phyloP scores from a whole-genome alignment of 2,113 vertebrate genomes.

The Regulus satrapa region DNA sequence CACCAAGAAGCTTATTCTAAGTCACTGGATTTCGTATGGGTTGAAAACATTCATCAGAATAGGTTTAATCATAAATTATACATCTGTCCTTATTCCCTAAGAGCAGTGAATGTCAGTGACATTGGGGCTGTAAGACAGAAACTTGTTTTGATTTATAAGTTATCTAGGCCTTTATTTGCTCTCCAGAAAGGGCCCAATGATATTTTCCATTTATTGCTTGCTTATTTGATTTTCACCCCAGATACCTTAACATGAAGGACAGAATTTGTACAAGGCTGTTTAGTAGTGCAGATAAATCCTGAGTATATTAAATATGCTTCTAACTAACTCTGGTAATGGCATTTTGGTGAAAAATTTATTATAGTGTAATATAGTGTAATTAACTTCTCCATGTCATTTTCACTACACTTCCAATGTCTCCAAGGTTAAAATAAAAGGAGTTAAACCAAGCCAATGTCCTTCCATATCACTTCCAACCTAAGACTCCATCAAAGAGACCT shows the following conservation, averaged over 20 bases:
- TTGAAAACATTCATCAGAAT: background rate
- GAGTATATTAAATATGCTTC: background rate
- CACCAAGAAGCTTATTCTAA: background rate
- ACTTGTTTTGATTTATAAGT: background rate
- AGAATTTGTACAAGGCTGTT: background rate
- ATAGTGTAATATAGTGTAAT: too few species aligned
- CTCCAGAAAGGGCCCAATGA: background rate
- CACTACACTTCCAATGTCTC: background rate
- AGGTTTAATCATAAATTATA: background rate
- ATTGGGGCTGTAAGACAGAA: background rate
- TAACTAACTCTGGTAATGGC: background rate
- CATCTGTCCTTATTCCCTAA: background rate
- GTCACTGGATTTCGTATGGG: rapidly evolving
- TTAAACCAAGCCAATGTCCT: background rate
- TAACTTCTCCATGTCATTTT: background rate
- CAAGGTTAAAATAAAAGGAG: background rate
- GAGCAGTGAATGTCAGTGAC: background rate
- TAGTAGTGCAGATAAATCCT: background rate
- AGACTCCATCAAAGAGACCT: background rate
- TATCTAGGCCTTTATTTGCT: background rate
- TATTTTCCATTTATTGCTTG: background rate
- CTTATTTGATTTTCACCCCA: background rate
- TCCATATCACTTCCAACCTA: background rate
- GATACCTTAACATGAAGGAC: background rate
- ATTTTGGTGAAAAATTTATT: background rate